Percentiles rank a stretch among this genome's conserved stretches.
Evolutionary conservation across 2,888 invertebrate species (phyloP).

Genomic region (Crematogaster levior): DNA sequence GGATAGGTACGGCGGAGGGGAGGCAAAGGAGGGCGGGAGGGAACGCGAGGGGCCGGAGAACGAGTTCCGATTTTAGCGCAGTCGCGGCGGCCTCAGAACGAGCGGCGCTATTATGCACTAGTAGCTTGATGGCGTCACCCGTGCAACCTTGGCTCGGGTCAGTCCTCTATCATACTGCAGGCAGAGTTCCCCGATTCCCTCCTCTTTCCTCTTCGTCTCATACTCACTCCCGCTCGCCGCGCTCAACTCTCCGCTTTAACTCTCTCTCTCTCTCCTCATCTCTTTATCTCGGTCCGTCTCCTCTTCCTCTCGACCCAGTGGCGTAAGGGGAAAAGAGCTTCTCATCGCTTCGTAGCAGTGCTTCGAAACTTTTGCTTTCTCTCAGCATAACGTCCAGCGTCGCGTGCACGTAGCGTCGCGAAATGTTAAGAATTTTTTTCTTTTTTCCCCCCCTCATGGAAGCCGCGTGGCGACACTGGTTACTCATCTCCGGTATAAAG

Average conservation of each 20-base stretch:
- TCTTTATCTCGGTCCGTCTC: conserved; percentile 56
- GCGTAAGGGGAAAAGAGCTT: conserved; percentile 57
- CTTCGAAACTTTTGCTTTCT: conserved; percentile 49
- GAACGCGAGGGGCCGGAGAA: conserved; percentile 60
- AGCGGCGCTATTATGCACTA: conserved; percentile 84
- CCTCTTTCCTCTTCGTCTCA: conserved; percentile 40
- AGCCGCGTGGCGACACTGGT: conserved; percentile 8
- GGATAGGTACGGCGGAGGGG: neutral
- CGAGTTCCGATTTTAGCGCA: conserved; percentile 81
- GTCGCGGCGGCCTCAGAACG: conserved; percentile 77
- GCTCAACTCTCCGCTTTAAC: conserved; percentile 48
- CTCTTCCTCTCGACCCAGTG: conserved; percentile 64
- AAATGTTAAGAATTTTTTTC: neutral
- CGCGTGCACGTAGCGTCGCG: neutral
- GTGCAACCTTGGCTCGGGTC: conserved; percentile 85
- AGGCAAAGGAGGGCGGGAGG: neutral
- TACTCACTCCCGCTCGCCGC: conserved; percentile 29
- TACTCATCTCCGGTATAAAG: conserved; percentile 4
- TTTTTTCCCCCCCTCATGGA: neutral
- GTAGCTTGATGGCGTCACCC: conserved; percentile 85
- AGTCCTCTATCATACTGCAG: conserved; percentile 85
- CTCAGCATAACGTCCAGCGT: conserved; percentile 14
- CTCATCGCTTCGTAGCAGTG: conserved; percentile 23
- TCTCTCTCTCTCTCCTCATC: conserved; percentile 29
- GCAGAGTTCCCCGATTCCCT: conserved; percentile 76